A percentile compares a stretch with the other conserved stretches of the same genome.
Conservation (phyloP, 2,113 vertebrate genomes). For the Leptobrachium ailaonicum region DNA sequence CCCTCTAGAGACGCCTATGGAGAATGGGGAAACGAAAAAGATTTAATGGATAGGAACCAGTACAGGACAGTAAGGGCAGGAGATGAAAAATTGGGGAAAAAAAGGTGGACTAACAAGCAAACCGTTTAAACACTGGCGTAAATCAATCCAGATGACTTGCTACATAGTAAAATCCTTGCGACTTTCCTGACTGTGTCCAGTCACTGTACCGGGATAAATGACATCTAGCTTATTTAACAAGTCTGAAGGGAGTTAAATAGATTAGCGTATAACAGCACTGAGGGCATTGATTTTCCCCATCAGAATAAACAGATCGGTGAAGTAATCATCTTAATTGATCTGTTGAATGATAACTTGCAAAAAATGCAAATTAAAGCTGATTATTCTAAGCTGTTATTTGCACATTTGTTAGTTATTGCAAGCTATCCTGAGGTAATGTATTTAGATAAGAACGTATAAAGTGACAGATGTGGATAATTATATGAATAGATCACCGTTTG, state of each 20-base stretch:
- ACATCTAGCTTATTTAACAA: constrained; percentile 30
- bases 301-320: constrained; percentile 37
- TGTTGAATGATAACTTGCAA: constrained; percentile 22
- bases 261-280: constrained; percentile 27
- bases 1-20: no score
- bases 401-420: constrained; percentile 11
- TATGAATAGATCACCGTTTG: no score
- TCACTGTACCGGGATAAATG: constrained; percentile 10
- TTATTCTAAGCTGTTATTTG: constrained; percentile 14
- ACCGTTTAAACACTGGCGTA: no score
- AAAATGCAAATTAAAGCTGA: constrained; percentile 17
- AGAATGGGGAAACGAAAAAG: no score
- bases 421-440: neutral
- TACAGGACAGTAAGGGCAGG: no score
- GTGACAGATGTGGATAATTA: no score
- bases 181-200: neutral
- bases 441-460: neutral
- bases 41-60: no score
- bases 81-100: no score
- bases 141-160: no score
- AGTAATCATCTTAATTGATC: constrained; percentile 41
- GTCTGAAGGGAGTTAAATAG: constrained; percentile 36
- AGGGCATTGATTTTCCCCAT: constrained; percentile 30
- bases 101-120: no score
- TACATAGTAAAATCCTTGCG: no score